These are phyloP conservation scores for Lasiommata megera DNA, from an alignment of 2,888 invertebrate species.

Conservation along the genomic window DNA sequence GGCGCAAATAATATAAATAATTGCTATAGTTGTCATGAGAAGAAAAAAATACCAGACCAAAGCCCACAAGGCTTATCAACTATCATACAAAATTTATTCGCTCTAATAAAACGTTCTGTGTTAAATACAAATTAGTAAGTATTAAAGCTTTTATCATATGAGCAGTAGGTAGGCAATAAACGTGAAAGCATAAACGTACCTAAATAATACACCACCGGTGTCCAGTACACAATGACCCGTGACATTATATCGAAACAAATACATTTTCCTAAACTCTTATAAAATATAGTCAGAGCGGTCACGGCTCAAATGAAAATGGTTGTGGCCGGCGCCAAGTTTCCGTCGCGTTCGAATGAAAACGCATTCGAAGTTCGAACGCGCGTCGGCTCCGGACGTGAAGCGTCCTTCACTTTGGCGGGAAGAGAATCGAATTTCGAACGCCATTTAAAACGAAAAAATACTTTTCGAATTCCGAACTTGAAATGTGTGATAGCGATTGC, in stretches of 20 bases:
- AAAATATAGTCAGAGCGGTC: constrained; percentile 16
- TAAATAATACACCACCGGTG: constrained; percentile 3
- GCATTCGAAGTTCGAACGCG: constrained; percentile 24
- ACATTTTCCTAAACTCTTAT: constrained; percentile 1
- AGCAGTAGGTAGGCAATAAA: not conserved
- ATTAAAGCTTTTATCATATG: constrained; percentile 5
- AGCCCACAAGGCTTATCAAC: no score
- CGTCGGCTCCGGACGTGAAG: constrained; percentile 25
- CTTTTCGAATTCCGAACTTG: not conserved
- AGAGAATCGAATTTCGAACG: constrained; percentile 28
- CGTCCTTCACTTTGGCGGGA: constrained; percentile 21
- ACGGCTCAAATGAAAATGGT: constrained; percentile 34
- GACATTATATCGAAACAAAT: constrained; percentile 26
- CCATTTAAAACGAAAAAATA: not conserved
- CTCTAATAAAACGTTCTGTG: no score
- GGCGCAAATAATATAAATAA: no score
- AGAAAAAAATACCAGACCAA: no score
- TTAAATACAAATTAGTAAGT: no score
- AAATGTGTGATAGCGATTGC: no score
- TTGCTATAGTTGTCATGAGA: no score
- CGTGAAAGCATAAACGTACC: constrained; percentile 17
- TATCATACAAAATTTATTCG: no score
- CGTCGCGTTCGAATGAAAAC: constrained; percentile 24
- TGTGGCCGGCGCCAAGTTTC: constrained; percentile 33
- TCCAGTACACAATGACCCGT: constrained; percentile 28